phyloP scores from a whole-genome alignment of 2,113 vertebrate species.

The Dipodomys merriami region DNA sequence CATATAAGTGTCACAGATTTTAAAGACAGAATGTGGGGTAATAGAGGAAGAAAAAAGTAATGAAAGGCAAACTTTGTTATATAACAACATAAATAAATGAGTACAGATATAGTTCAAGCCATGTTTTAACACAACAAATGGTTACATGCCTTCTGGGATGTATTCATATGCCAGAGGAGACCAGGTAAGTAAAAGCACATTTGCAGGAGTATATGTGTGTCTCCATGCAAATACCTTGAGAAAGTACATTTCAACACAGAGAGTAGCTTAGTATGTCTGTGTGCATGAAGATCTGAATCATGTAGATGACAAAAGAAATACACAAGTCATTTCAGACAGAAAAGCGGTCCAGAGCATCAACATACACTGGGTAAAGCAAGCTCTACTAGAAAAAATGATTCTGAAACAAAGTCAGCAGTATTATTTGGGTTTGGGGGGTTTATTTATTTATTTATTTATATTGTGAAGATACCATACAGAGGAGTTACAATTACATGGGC shows the following conservation, averaged over 20 bases:
- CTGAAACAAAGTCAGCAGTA: neutral
- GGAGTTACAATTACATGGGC: too few species aligned
- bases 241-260: neutral
- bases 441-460: too few species aligned
- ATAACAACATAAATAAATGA: neutral
- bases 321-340: neutral
- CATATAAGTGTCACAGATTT: neutral
- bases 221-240: fast-evolving
- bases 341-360: neutral
- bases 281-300: neutral
- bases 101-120: neutral
- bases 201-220: fast-evolving
- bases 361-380: neutral
- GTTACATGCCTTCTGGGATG: neutral
- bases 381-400: neutral
- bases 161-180: neutral
- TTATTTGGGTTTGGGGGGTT: neutral
- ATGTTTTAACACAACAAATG: neutral
- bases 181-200: neutral
- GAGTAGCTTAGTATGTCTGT: neutral
- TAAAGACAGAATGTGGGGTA: neutral
- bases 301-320: neutral
- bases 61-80: neutral
- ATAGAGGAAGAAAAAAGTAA: neutral
- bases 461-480: too few species aligned